A percentile compares a stretch with the other conserved stretches of the same genome.
Conservation (phyloP, 2,113 vertebrate genomes). For the Hippoglossus stenolepis region DNA sequence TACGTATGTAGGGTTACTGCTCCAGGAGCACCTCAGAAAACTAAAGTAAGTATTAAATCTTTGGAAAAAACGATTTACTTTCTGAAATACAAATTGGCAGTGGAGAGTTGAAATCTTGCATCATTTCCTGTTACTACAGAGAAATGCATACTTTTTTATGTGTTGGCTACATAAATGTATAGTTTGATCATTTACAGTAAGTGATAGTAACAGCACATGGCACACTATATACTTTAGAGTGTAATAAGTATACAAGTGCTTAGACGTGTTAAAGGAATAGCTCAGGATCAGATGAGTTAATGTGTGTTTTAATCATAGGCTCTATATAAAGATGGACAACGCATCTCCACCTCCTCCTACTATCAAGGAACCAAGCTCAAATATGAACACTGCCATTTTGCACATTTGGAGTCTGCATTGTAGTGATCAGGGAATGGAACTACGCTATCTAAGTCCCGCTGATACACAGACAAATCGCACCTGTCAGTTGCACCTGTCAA, state of each 20-base stretch:
- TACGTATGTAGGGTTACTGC: neutral
- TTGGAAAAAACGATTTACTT: neutral
- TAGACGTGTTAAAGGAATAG: too few relatives aligned
- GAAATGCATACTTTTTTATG: too few relatives aligned
- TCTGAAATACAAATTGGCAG: neutral
- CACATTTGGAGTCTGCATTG: too few relatives aligned
- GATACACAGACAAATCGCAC: neutral
- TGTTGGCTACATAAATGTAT: neutral
- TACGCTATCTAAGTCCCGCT: too few relatives aligned
- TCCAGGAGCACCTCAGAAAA: neutral
- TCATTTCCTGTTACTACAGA: neutral
- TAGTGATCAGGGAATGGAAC: too few relatives aligned
- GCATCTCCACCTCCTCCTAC: neutral
- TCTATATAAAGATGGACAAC: neutral
- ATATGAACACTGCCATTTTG: too few relatives aligned
- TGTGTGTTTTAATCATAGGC: neutral
- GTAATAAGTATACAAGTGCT: too few relatives aligned
- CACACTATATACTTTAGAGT: too few relatives aligned
- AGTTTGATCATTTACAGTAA: neutral
- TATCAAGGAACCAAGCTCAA: neutral
- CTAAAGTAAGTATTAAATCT: slow-evolving; percentile 6
- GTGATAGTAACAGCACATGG: too few relatives aligned
- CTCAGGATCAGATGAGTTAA: too few relatives aligned
- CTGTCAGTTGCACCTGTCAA: neutral
- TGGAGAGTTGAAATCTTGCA: neutral